These are phyloP conservation scores for Cyprinodon tularosa DNA, from an alignment of 2,113 vertebrate genomes.

Conservation along the genomic window DNA sequence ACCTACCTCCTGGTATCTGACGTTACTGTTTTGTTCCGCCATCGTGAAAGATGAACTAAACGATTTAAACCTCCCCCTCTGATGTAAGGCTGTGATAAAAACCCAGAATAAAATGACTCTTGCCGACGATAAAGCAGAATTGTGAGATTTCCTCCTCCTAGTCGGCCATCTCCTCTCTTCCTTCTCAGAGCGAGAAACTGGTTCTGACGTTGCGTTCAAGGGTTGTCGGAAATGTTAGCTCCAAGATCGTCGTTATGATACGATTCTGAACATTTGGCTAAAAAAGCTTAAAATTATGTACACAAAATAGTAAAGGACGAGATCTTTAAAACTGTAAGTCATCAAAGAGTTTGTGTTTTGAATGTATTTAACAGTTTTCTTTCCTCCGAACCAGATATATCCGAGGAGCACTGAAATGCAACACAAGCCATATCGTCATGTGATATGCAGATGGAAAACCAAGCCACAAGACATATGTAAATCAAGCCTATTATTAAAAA, in stretches of 20 bases:
- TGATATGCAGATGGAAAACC: slow-evolving; percentile 14
- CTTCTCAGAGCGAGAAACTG: neutral
- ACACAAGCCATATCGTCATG: slow-evolving; percentile 35
- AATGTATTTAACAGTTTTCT: neutral
- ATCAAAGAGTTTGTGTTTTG: neutral
- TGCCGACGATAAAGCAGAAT: slow-evolving; percentile 10
- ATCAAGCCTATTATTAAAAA: slow-evolving; percentile 57
- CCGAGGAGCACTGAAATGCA: slow-evolving; percentile 32
- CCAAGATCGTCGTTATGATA: neutral
- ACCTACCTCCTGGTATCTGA: slow-evolving; percentile 81
- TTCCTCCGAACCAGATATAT: neutral
- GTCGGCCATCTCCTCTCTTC: slow-evolving; percentile 68
- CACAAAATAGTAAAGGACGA: neutral
- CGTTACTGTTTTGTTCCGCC: slow-evolving; percentile 77
- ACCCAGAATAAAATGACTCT: neutral
- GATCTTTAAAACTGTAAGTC: neutral
- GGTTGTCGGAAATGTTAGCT: neutral
- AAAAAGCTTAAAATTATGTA: neutral
- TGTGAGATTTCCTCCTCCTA: slow-evolving; percentile 6
- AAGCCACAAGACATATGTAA: slow-evolving; percentile 2
- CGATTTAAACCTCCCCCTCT: slow-evolving; percentile 7
- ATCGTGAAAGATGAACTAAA: slow-evolving; percentile 53
- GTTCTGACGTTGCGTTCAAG: slow-evolving; percentile 35
- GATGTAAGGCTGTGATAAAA: slow-evolving; percentile 4
- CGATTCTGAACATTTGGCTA: neutral